Evolutionary conservation across 2,888 invertebrate species (phyloP), one percentile per base, ranked within the genome.

Genomic region (Endomychus coccineus): DNA sequence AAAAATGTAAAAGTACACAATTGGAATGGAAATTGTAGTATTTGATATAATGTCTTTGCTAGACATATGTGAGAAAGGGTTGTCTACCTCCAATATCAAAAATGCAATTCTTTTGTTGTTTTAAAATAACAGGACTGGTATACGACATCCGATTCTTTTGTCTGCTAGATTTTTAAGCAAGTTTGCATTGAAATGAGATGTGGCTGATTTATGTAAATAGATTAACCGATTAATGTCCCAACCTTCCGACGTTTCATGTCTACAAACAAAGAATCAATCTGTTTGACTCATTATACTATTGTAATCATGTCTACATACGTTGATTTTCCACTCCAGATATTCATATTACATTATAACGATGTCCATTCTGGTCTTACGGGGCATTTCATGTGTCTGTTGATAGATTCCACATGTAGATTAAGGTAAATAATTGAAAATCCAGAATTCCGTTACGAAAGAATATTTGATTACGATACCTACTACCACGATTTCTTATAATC

Each of bases 221-320:
- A 59, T 59, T 59, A 56, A 56, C 56, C 59, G 59, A 59, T 58
- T 59, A 58, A 58, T 58, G 58, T 58, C 57, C 49, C 48, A 47
- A 49, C 56, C 53, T 55, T 55, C 55, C 54, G 55, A 56, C 57
- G 54, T 54, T 46, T 51, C 53, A 54, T 56, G 57, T 55, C 55
- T 53, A 50, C 54, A 52, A 53, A 59, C 59, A 59, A 58, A 58
- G 59, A 59, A 58, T 59, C 59, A 59, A 59, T 59, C 58, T 55
- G 52, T 51, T 58, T 58, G 58, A 59, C 56, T 58, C 59, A 59
- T 59, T 59, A 58, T 58, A 55, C 59, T 51, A 58, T 59, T 59
- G 58, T 59, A 56, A 58, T 58, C 56, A 54, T 55, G 58, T 55
- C 58, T 55, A 50, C 49, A 43, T 52, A 58, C 54, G 55, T 56